Percentiles rank a stretch among this genome's conserved stretches.
Evolutionary conservation across 1,140 invertebrate genomes (phyloP).

Genomic region (Lordiphosa clarofinis): DNA sequence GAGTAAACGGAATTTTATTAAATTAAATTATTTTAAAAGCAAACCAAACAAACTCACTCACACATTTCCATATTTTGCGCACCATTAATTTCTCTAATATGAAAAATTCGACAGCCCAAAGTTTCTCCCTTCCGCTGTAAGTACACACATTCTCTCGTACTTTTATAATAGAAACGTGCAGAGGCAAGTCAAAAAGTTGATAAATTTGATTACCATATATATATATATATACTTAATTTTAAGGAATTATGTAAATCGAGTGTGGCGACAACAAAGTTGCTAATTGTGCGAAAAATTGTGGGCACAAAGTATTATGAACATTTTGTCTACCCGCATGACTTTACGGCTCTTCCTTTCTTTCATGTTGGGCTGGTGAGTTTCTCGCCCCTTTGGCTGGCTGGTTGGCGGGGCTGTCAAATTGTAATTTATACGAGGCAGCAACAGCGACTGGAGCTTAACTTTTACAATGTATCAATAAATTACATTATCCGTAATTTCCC

Average conservation of each 20-base stretch:
- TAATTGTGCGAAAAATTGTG: slow-evolving; percentile 54
- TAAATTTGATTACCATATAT: not conserved
- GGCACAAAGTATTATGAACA: slow-evolving; percentile 36
- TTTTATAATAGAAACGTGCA: slow-evolving; percentile 29
- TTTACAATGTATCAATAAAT: slow-evolving; percentile 75
- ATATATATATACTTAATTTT: slow-evolving; percentile 12
- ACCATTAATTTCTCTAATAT: slow-evolving; percentile 6
- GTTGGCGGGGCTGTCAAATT: slow-evolving; percentile 43
- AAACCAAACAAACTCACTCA: no score
- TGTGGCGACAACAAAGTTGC: slow-evolving; percentile 37
- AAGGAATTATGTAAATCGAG: slow-evolving; percentile 43
- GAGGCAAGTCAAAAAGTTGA: slow-evolving; percentile 23
- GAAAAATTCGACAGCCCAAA: not conserved
- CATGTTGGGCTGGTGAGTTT: not conserved
- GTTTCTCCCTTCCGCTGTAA: not conserved
- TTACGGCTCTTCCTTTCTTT: slow-evolving; percentile 1
- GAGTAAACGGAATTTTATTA: no score
- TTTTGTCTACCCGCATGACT: slow-evolving; percentile 32
- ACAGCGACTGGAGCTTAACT: slow-evolving; percentile 61
- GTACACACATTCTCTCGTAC: not conserved
- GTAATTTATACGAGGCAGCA: slow-evolving; percentile 66
- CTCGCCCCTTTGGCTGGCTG: not conserved
- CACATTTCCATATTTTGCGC: not conserved
- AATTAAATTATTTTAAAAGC: no score
- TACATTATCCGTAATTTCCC: slow-evolving; percentile 75